Evolutionary conservation across 2,797 vertebrate species (phyloP).

Genomic region (Pterois miles): DNA sequence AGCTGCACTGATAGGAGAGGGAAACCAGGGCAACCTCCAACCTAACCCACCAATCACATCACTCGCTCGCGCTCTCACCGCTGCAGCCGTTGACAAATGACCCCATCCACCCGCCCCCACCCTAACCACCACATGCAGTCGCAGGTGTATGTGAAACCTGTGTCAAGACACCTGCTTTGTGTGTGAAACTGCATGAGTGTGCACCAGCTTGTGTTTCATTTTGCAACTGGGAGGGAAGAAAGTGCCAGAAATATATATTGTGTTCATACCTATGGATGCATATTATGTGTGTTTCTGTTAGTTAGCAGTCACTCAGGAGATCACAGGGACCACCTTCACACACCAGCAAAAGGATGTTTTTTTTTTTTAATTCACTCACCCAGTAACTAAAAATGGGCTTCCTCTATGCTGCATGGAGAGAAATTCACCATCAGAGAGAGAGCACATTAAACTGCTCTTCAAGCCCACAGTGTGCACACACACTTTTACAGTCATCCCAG

Average conservation of each 20-base stretch:
- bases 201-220: slow-evolving; percentile 26
- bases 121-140: slow-evolving; percentile 42
- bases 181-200: slow-evolving; percentile 28
- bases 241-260: background rate
- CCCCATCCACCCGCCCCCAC: slow-evolving; percentile 42
- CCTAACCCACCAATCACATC: slow-evolving; percentile 65
- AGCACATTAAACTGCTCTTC: slow-evolving; percentile 43
- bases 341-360: slow-evolving; percentile 34
- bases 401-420: slow-evolving; percentile 36
- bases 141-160: slow-evolving; percentile 66
- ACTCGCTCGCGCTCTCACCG: slow-evolving; percentile 32
- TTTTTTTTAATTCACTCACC: slow-evolving; percentile 32
- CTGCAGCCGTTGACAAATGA: slow-evolving; percentile 67
- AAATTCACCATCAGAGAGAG: slow-evolving; percentile 38
- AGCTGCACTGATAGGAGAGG: slow-evolving; percentile 72
- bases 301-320: slow-evolving; percentile 50
- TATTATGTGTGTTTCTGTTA: slow-evolving; percentile 17
- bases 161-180: slow-evolving; percentile 55
- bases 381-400: slow-evolving; percentile 60
- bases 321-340: slow-evolving; percentile 27
- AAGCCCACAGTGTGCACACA: slow-evolving; percentile 20
- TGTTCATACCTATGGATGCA: background rate
- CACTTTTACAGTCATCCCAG: slow-evolving; percentile 20
- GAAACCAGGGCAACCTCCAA: slow-evolving; percentile 77
- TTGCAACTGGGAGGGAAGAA: background rate